These are phyloP conservation scores for Drosophila colorata DNA, from an alignment of 2,888 invertebrate genomes.

Conservation along the genomic window DNA sequence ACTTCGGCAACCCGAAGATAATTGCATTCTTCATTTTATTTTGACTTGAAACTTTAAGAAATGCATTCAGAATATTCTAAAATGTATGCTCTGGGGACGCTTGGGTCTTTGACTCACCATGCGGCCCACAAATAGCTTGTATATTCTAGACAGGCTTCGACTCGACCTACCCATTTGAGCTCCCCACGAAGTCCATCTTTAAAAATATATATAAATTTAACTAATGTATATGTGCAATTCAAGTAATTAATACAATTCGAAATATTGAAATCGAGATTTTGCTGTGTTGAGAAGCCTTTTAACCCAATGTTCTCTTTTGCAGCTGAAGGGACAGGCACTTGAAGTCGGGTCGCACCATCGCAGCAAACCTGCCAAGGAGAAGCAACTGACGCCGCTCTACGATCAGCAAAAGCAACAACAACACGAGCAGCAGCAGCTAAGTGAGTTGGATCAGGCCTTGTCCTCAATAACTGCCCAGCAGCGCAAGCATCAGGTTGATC, in stretches of 20 bases:
- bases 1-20: neutral
- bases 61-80: neutral
- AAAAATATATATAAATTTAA: neutral
- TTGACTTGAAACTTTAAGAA: neutral
- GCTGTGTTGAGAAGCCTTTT: neutral
- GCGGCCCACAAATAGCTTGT: neutral
- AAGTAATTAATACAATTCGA: neutral
- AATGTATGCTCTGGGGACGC: neutral
- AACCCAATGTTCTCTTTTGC: constrained; percentile 6
- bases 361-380: constrained; percentile 63
- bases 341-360: constrained; percentile 55
- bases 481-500: constrained; percentile 52
- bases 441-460: constrained; percentile 78
- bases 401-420: constrained; percentile 63
- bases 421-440: constrained; percentile 48
- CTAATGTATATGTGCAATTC: neutral
- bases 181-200: neutral
- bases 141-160: constrained; percentile 1
- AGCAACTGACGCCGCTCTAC: constrained; percentile 44
- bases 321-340: constrained; percentile 53
- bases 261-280: neutral
- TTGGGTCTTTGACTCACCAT: neutral
- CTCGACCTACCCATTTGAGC: neutral
- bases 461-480: constrained; percentile 77
- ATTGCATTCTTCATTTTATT: neutral